Conservation (phyloP, 2,797 vertebrate species). For the Podargus strigoides region DNA sequence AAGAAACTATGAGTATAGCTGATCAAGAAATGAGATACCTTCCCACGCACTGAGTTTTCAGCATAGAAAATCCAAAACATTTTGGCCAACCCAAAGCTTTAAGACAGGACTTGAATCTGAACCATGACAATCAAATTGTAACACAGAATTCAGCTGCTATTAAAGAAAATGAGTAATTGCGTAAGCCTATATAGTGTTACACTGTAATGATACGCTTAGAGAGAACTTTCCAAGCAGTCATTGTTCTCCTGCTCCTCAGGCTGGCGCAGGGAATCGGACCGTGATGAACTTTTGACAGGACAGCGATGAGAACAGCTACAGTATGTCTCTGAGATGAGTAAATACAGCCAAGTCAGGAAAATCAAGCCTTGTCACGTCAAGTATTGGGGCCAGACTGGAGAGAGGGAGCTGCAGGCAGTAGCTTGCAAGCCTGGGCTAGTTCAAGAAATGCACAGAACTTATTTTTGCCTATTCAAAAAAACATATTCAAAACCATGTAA, state of each 20-base stretch:
- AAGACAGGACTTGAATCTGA: not conserved
- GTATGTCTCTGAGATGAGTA: not conserved
- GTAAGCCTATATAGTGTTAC: not conserved
- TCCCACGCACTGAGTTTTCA: not conserved
- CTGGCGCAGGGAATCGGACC: not conserved
- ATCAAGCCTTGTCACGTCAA: not conserved
- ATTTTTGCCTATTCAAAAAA: not conserved
- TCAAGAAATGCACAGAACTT: not conserved
- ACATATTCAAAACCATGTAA: not conserved
- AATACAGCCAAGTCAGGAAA: not conserved
- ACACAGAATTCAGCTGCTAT: not conserved
- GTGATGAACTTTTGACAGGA: not conserved
- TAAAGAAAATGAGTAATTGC: not conserved
- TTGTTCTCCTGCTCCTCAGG: not conserved
- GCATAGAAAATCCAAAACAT: not conserved
- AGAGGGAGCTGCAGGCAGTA: not conserved
- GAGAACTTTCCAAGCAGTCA: not conserved
- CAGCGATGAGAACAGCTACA: not conserved
- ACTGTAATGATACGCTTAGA: not conserved
- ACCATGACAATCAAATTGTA: not conserved
- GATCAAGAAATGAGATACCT: not conserved
- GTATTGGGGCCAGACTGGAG: rapidly evolving
- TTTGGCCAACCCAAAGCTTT: not conserved
- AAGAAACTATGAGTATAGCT: not conserved
- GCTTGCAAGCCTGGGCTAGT: not conserved